Evolutionary conservation across 2,113 vertebrate species (phyloP), one percentile per base, ranked within the genome.

Genomic region (Condylura cristata): DNA sequence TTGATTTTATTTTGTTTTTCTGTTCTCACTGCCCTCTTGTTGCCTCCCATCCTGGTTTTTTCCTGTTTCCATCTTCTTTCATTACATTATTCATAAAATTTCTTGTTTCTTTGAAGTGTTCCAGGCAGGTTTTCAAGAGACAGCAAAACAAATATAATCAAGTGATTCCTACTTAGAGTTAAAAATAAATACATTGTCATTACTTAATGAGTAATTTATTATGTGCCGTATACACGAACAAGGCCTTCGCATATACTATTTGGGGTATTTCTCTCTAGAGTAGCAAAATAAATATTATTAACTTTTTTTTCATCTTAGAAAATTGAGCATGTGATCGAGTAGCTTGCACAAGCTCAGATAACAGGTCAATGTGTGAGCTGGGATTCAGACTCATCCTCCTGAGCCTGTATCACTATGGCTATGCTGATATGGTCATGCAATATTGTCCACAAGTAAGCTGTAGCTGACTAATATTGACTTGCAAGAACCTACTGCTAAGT

Each of bases 261-360:
- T 86, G 58, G 87, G 63, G 51, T 76, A 84, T 44, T 61, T 53
- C 46, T 94, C 76, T 34, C 37, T 24, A 86, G 60, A 83, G 18
- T 56, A 51, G 82, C 79, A 86, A 91, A 83, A 56, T 56, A 94
- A 48, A 71, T 66, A 91, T 46, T 46, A 70, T 58, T 58, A 85
- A 34, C 16, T 51, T 89, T 70, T 75, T 95, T 96, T 65, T 32
- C 28, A 46, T n/a, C 16, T 66, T 39, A 94, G 74, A 83, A 89
- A 81, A 70, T 63, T 13, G 37, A 93, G 41, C 32, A 56, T 95
- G 60, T 20, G 51, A 56, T 41, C 80, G 26, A 58, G 32, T 32
- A 75, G 58, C 12, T 72, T 91, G 1, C 66, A 22, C 46, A 41
- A 72, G 37, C 30, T 95, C 46, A 51, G 17, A 68, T 10, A 58